Conservation (phyloP, 2,113 vertebrate genomes). For the Larimichthys crocea region DNA sequence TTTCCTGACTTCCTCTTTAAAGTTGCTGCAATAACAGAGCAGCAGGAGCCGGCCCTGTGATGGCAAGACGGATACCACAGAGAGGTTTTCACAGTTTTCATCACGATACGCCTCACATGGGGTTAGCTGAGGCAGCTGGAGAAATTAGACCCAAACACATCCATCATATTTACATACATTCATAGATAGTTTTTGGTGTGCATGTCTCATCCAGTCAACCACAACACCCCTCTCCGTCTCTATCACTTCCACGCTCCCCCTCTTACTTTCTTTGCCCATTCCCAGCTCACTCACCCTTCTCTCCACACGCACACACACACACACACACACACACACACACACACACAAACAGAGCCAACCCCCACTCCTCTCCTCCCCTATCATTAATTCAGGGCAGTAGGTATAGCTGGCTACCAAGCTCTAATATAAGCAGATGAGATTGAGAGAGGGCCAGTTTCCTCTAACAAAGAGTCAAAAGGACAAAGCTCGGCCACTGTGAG, state of each 20-base stretch:
- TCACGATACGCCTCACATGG: slow-evolving; percentile 67
- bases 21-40: slow-evolving; percentile 57
- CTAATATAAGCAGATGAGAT: slow-evolving; percentile 81
- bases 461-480: slow-evolving; percentile 82
- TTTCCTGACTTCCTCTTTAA: slow-evolving; percentile 57
- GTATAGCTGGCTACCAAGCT: slow-evolving; percentile 65
- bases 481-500: slow-evolving; percentile 80
- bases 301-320: background rate
- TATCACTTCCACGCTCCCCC: background rate
- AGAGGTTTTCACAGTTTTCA: slow-evolving; percentile 61
- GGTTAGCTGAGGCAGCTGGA: slow-evolving; percentile 67
- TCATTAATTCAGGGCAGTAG: slow-evolving; percentile 77
- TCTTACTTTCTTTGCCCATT: slow-evolving; percentile 12
- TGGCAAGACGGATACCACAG: slow-evolving; percentile 57
- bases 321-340: background rate
- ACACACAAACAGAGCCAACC: slow-evolving; percentile 8
- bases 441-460: slow-evolving; percentile 73
- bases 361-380: slow-evolving; percentile 11
- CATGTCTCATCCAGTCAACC: slow-evolving; percentile 65
- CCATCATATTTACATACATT: slow-evolving; percentile 79
- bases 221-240: slow-evolving; percentile 37
- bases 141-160: slow-evolving; percentile 76
- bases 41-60: slow-evolving; percentile 44
- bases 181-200: slow-evolving; percentile 64
- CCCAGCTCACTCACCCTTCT: background rate